Base-by-base conservation (phyloP, 2,888 invertebrate genomes). In the Pardosa pseudoannulata region DNA sequence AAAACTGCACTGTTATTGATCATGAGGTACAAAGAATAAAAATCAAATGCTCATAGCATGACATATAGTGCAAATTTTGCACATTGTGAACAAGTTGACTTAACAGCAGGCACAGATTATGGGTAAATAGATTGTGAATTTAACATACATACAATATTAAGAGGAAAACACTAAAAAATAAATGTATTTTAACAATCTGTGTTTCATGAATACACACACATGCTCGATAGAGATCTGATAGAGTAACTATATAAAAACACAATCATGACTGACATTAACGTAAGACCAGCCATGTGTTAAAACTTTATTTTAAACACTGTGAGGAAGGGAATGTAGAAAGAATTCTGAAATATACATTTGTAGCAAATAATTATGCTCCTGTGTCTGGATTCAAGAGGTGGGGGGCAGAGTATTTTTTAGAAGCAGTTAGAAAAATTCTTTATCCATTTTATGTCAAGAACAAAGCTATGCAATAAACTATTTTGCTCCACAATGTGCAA, bases 401-500 rank as follows among this genome's bases (percentile, higher is more conserved):
- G n/a, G n/a, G n/a, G n/a, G n/a, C n/a, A n/a, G n/a, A n/a, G n/a
- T n/a, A n/a, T n/a, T n/a, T n/a, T n/a, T n/a, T n/a, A n/a, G n/a
- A n/a, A n/a, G n/a, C n/a, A n/a, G n/a, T n/a, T n/a, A n/a, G n/a
- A n/a, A n/a, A n/a, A n/a, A n/a, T n/a, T n/a, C n/a, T n/a, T n/a
- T n/a, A n/a, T n/a, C n/a, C n/a, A n/a, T n/a, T n/a, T n/a, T n/a
- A n/a, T n/a, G n/a, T n/a, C n/a, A n/a, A n/a, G n/a, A n/a, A n/a
- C n/a, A n/a, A n/a, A n/a, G n/a, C n/a, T n/a, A n/a, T n/a, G n/a
- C 36, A 36, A 56, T n/a, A 1, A 11, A 19, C 56, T 23, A 11
- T 23, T 23, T 56, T n/a, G 19, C 23, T 56, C 56, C 19, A 56
- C 56, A 56, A 56, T 56, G 56, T 56, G 56, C 56, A 56, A 56